Evolutionary conservation across 2,113 vertebrate species (phyloP).

Genomic region (Lepus europaeus): DNA sequence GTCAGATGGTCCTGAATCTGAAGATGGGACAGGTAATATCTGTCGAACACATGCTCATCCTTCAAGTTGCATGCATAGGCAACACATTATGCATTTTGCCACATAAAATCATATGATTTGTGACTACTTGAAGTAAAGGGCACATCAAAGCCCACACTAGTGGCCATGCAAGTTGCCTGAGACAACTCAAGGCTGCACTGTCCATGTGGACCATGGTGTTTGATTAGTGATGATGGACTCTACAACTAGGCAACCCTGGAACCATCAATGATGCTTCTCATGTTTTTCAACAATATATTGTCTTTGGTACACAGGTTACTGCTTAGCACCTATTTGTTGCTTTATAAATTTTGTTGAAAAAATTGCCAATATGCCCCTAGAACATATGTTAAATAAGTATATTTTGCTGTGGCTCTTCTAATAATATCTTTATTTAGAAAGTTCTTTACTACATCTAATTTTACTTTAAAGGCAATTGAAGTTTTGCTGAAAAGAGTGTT

Average conservation of each 20-base stretch:
- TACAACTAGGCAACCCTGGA: background rate
- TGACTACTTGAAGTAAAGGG: background rate
- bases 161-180: background rate
- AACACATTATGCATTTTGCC: background rate
- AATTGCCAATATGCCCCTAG: background rate
- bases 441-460: slow-evolving; percentile 54
- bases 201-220: accelerated
- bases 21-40: background rate
- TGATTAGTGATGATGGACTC: background rate
- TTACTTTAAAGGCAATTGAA: slow-evolving; percentile 28
- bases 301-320: background rate
- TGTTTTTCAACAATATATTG: background rate
- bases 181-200: background rate
- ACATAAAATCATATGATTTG: background rate
- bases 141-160: too few species aligned
- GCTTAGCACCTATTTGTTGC: background rate
- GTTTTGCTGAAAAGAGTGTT: slow-evolving; percentile 32
- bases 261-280: background rate
- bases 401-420: slow-evolving; percentile 44
- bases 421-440: slow-evolving; percentile 38
- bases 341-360: background rate
- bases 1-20: background rate
- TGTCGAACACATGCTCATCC: background rate
- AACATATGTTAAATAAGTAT: slow-evolving; percentile 38
- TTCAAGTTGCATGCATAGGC: background rate